Base-by-base conservation (phyloP, 2,888 invertebrate genomes). In the Morinoia aosen region DNA sequence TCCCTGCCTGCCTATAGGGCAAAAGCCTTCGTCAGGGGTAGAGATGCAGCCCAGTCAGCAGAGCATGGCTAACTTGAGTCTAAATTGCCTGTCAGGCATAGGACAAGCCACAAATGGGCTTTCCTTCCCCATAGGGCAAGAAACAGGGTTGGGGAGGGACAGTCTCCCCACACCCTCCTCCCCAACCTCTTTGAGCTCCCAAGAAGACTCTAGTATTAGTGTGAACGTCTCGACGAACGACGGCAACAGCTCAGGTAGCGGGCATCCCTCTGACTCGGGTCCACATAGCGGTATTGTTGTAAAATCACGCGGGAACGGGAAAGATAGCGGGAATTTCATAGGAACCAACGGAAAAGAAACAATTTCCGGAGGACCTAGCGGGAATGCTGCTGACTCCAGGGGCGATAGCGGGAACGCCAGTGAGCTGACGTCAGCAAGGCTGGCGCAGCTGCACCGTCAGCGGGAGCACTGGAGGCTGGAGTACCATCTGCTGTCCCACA, bases 381-480 rank as follows among this genome's bases (percentile, higher is more conserved):
- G 90, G 90, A 90, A 90, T 40, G 48, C 40, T 40, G 39, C 25
- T 61, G 61, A 61, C 19, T 61, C 61, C 19, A 61, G 61, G 8
- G 61, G 61, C 19, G 3, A 12, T 90, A 90, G 90, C 90, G 90
- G 90, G 40, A 90, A 40, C 39, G 39, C 48, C 90, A 39, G 0
- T 57, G 61, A 95, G 33, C 57, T 57, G 11, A 95, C 48, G 12
- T 61, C 48, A 5, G 40, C 97, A 95, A 97, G 97, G 96, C 97
- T 97, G 25, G 97, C 97, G 58, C 97, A 97, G 95, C 97, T 97
- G 88, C 97, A 98, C 97, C 98, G 98, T 97, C 98, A 98, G 97
- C 98, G 98, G 96, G 98, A 98, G 96, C 98, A 98, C 97, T 98
- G 98, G 98, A 98, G 98, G 97, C 97, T 98, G 0, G 98, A 98